phyloP scores from a whole-genome alignment of 1,140 invertebrate genomes.

The Goniozus legneri region DNA sequence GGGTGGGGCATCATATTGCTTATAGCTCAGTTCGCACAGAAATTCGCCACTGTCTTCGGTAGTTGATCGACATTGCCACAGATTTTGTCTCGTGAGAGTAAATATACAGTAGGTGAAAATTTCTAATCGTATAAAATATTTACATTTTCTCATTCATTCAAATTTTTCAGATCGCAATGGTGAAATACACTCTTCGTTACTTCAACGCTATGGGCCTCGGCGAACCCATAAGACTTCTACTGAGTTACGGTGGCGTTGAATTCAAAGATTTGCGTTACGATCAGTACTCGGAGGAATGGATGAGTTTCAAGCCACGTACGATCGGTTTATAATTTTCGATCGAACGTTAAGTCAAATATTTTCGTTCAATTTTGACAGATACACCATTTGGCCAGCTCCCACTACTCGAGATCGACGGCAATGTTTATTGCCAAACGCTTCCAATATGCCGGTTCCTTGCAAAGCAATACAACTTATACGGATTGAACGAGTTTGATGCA shows the following conservation, averaged over 20 bases:
- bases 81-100: no score
- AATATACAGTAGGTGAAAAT: no score
- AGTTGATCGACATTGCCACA: no score
- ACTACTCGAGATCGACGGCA: slow-evolving; percentile 36
- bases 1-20: no score
- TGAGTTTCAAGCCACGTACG: slow-evolving; percentile 44
- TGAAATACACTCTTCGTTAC: slow-evolving; percentile 57
- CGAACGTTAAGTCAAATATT: not conserved
- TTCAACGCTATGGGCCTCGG: slow-evolving; percentile 62
- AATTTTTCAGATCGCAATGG: slow-evolving; percentile 18
- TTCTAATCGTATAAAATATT: not conserved
- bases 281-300: slow-evolving; percentile 43
- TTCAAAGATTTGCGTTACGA: slow-evolving; percentile 58
- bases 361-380: slow-evolving; percentile 16
- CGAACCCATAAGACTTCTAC: slow-evolving; percentile 60
- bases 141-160: no score
- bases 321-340: not conserved
- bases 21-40: no score
- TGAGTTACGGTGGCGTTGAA: slow-evolving; percentile 56
- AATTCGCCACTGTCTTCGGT: no score
- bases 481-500: slow-evolving; percentile 31
- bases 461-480: slow-evolving; percentile 34
- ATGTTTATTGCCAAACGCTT: slow-evolving; percentile 35
- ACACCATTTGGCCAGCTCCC: slow-evolving; percentile 40
- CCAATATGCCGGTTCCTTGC: slow-evolving; percentile 39